Conservation (phyloP, 1,140 invertebrate genomes). For the Leptonema lineaticorne region DNA sequence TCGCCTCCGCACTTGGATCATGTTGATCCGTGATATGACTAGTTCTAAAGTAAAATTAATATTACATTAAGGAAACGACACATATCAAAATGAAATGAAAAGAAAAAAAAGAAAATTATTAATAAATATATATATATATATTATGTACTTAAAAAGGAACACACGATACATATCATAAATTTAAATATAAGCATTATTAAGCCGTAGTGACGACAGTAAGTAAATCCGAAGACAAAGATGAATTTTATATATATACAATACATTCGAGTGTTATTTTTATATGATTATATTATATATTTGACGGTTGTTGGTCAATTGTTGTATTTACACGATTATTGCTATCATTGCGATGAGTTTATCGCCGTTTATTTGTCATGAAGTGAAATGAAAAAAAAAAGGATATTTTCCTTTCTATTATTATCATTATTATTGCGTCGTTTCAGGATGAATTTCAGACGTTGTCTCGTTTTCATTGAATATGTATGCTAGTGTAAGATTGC, state of each 20-base stretch:
- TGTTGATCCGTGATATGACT: constrained; percentile 42
- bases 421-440: not conserved
- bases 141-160: too few species aligned
- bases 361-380: too few species aligned
- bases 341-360: not conserved
- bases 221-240: constrained; percentile 17
- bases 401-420: not conserved
- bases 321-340: constrained; percentile 9
- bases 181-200: constrained; percentile 17
- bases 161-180: constrained; percentile 16
- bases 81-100: constrained; percentile 23
- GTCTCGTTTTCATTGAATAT: not conserved
- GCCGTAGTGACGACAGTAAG: not conserved
- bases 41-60: constrained; percentile 26
- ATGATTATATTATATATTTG: constrained; percentile 32
- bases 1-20: constrained; percentile 38
- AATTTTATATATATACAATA: too few species aligned
- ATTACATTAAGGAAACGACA: constrained; percentile 14
- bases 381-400: not conserved
- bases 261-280: constrained; percentile 35
- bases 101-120: too few species aligned
- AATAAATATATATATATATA: too few species aligned
- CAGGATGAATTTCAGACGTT: not conserved
- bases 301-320: constrained; percentile 28
- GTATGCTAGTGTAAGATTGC: not conserved